Conservation (phyloP, 2,797 vertebrate species). For the Rhinella marina region DNA sequence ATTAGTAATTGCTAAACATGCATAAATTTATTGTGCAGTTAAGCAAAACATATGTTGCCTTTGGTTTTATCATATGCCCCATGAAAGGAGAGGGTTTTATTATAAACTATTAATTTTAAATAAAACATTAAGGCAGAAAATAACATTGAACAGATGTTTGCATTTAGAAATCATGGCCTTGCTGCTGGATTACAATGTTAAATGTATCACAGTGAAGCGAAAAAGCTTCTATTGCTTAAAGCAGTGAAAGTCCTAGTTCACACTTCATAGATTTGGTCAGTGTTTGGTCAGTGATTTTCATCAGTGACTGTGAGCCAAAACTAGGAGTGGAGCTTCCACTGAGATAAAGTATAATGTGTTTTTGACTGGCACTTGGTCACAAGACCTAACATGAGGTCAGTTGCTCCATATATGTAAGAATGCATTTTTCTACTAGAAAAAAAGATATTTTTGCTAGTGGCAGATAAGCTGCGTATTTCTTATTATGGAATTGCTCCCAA, state of each 20-base stretch:
- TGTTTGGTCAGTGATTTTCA: too few relatives aligned
- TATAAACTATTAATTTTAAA: conserved; percentile 13
- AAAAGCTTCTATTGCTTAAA: background rate
- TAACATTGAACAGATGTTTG: conserved; percentile 40
- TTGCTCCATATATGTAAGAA: too few relatives aligned
- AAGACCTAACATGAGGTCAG: too few relatives aligned
- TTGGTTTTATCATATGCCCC: background rate
- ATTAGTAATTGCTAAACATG: conserved; percentile 36
- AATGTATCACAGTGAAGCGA: background rate
- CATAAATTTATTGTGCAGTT: conserved; percentile 37
- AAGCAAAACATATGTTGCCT: conserved; percentile 36
- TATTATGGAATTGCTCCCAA: too few relatives aligned
- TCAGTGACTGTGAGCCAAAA: too few relatives aligned
- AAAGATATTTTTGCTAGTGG: too few relatives aligned
- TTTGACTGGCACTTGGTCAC: too few relatives aligned
- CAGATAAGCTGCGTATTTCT: too few relatives aligned
- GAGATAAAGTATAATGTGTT: too few relatives aligned
- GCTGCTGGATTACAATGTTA: background rate
- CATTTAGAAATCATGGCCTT: conserved; percentile 10
- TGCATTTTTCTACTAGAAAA: too few relatives aligned
- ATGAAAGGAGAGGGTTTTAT: background rate
- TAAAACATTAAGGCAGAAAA: conserved; percentile 9
- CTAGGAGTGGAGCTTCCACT: too few relatives aligned
- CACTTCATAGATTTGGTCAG: too few relatives aligned
- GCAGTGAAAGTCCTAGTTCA: background rate